Base-by-base conservation (phyloP, 1,140 invertebrate genomes). In the Whitmania pigra region DNA sequence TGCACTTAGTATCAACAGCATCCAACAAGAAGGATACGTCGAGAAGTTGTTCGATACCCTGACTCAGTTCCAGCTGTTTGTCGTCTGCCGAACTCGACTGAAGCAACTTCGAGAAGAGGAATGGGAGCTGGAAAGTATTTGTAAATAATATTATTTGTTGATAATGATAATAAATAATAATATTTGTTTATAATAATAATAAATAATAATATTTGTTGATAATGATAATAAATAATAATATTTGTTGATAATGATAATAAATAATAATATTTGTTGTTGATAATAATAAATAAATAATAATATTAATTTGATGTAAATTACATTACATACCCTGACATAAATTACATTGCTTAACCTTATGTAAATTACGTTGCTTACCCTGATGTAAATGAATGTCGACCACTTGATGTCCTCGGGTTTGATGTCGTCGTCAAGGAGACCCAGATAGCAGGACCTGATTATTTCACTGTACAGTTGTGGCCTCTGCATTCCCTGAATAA, bases 351-450 rank as follows among this genome's bases (percentile, higher is more conserved):
- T n/a, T n/a, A 57, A n/a, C 20, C 25, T 27, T 9, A 68, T 22
- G 3, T 40, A 29, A n/a, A 31, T 31, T 1, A 25, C 22, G 9
- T 18, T 7, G 9, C 73, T 68, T 74, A 95, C 85, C 84, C 94
- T 94, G 0, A 96, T 84, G 80, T 94, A 94, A 17, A 89, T 91
- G 79, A 95, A 94, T 25, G 92, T 91, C 27, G 90, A 90, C 91
- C 93, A 96, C 77, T 93, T 88, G 2, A 92, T 88, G 76, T 93
- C 91, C 78, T 91, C 88, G 68, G 88, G 87, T 1, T 87, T 88
- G 13, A 78, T 77, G 66, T 71, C 74, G 11, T 75, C 73, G 80
- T 92, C 89, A 76, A 90, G 87, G 0, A 96, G 81, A n/a, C 90
- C 91, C 74, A 95, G 88, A 55, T 94, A 87, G 80, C 90, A 91